Percentiles rank a stretch among this genome's conserved stretches.
Evolutionary conservation across 2,113 vertebrate genomes (phyloP).

Genomic region (Tetrao urogallus): DNA sequence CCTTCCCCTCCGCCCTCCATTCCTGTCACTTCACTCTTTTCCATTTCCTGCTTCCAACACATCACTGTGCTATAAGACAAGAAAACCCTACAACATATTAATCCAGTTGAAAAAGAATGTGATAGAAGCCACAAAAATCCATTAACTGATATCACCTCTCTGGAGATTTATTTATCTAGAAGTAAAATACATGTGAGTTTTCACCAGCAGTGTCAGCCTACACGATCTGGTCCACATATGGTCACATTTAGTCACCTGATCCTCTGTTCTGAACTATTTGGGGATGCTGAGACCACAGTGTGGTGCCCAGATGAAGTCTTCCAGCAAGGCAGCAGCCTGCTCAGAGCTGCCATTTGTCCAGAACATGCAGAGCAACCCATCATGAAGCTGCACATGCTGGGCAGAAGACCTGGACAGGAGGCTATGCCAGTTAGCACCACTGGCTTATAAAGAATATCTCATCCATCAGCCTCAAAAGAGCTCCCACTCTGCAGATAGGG

Average conservation of each 20-base stretch:
- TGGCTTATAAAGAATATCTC: neutral
- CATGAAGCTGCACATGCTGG: fast-evolving
- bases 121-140: neutral
- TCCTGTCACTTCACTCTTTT: neutral
- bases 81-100: neutral
- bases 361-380: neutral
- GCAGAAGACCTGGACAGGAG: neutral
- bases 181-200: neutral
- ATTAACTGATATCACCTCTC: neutral
- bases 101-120: neutral
- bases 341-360: neutral
- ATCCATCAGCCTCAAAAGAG: neutral
- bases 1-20: neutral
- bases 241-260: neutral
- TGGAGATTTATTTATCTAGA: neutral
- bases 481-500: neutral
- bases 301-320: neutral
- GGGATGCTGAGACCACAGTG: neutral
- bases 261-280: neutral
- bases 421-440: neutral
- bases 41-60: neutral
- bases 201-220: neutral
- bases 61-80: neutral
- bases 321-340: neutral
- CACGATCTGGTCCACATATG: neutral